Evolutionary conservation across 2,888 invertebrate genomes (phyloP).

Genomic region (Notocelia uddmanniana): DNA sequence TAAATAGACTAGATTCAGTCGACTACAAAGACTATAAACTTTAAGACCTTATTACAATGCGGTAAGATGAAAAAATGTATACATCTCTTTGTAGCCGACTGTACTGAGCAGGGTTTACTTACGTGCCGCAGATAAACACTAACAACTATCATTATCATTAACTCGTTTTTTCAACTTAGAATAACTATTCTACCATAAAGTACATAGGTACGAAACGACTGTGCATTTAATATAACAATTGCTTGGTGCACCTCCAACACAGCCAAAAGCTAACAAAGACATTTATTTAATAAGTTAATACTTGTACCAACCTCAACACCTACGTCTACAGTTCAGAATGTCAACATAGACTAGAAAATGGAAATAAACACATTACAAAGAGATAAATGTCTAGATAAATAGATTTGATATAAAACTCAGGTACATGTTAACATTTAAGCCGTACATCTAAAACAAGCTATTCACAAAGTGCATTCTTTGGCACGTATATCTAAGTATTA

Average conservation of each 20-base stretch:
- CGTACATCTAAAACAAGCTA: slow-evolving; percentile 39
- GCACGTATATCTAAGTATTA: slow-evolving; percentile 57
- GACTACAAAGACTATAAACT: too few species aligned
- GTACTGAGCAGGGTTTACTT: background rate
- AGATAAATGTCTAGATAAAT: slow-evolving; percentile 41
- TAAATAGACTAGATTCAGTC: too few species aligned
- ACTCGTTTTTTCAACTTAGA: background rate
- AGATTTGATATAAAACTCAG: slow-evolving; percentile 46
- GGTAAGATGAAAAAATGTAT: too few species aligned
- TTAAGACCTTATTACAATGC: too few species aligned
- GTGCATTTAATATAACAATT: slow-evolving; percentile 54
- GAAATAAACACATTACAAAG: slow-evolving; percentile 38
- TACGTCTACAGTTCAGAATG: slow-evolving; percentile 30
- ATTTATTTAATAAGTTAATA: slow-evolving; percentile 14
- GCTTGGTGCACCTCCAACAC: slow-evolving; percentile 53
- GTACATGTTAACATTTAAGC: slow-evolving; percentile 44
- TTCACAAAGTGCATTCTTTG: slow-evolving; percentile 57
- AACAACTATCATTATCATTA: slow-evolving; percentile 1
- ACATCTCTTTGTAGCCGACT: background rate
- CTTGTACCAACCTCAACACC: slow-evolving; percentile 40
- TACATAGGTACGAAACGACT: slow-evolving; percentile 37
- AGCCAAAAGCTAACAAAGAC: slow-evolving; percentile 49
- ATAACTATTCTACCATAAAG: slow-evolving; percentile 28
- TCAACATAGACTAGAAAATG: slow-evolving; percentile 44
- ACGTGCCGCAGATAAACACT: background rate